Evolutionary conservation across 2,888 invertebrate species (phyloP).

Genomic region (Apotomis capreana): DNA sequence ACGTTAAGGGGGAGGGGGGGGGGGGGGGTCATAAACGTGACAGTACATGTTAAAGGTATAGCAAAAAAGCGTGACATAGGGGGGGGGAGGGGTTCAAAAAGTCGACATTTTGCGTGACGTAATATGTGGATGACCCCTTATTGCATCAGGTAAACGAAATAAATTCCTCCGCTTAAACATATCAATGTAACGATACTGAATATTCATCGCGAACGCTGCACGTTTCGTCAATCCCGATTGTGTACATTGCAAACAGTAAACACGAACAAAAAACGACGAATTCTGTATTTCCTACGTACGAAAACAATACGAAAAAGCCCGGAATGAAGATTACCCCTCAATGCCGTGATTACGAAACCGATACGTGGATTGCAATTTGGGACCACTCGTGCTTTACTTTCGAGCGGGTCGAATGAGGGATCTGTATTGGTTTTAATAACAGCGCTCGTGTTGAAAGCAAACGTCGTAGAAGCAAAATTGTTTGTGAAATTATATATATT

Average conservation of each 20-base stretch:
- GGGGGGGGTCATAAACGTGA: too few species aligned
- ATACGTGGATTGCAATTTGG: constrained; percentile 37
- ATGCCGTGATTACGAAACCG: constrained; percentile 54
- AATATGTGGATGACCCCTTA: too few species aligned
- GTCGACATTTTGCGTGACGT: too few species aligned
- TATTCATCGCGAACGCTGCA: constrained; percentile 57
- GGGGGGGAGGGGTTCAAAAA: too few species aligned
- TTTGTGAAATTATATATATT: not conserved
- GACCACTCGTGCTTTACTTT: constrained; percentile 32
- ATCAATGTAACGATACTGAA: constrained; percentile 64
- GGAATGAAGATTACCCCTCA: constrained; percentile 57
- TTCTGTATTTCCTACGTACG: constrained; percentile 42
- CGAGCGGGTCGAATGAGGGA: constrained; percentile 18
- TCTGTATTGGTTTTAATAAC: constrained; percentile 12
- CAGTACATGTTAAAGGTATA: too few species aligned
- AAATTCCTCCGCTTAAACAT: constrained; percentile 53
- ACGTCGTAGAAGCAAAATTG: not conserved
- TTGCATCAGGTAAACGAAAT: constrained; percentile 46
- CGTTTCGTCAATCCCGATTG: constrained; percentile 56
- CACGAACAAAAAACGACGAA: constrained; percentile 46
- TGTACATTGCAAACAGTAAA: constrained; percentile 63
- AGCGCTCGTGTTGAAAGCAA: not conserved
- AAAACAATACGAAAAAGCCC: constrained; percentile 48
- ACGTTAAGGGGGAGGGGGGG: too few species aligned
- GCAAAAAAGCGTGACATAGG: too few species aligned